Evolutionary conservation across 2,797 vertebrate genomes (phyloP), one percentile per base, ranked within the genome.

Genomic region (Eptatretus atami): DNA sequence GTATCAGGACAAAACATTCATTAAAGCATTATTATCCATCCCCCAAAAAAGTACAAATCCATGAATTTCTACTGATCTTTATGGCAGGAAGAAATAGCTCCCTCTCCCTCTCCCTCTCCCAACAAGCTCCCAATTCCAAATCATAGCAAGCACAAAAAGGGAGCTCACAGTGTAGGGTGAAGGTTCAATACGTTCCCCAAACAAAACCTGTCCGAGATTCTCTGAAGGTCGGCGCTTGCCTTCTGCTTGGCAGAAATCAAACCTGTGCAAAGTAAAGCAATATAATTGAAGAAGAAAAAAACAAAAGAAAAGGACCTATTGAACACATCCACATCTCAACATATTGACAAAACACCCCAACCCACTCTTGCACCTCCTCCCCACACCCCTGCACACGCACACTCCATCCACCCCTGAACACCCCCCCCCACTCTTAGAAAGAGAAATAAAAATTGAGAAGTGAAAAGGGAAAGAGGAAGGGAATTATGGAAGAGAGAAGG

Each of bases 161-260:
- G 31, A 44, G 31, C 31, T 44, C 76, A 88, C 85, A 83, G 84
- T 84, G 71, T 93, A 92, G 3, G 84, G 83, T 19, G 86, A 92
- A 0, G 81, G 78, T 68, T 93, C 86, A 68, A 92, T 92, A 75
- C 83, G 80, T 71, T 93, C 85, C 64, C 84, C 85, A 65, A 92
- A 92, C 64, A 87, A 76, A 8, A 88, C 85, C 68, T 92, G 84
- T 63, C 86, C 85, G 68, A 93, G 75, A 73, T 93, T 92, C 78
- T 88, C 85, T 65, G 84, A 86, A 1, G 83, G 86, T 14, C 85
- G 80, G 65, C 86, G 84, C 70, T 76, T 75, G 66, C 72, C 68
- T 44, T 72, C 68, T 1, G 76, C 75, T 64, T 83, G 77, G 69
- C 84, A 93, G 74, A 93, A 86, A 73, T 93, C 85, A 77, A 92